Percentiles rank a stretch among this genome's conserved stretches.
These are phyloP conservation scores for Scrobipalpa atriplicella DNA, from an alignment of 2,888 invertebrate genomes.

Conservation along the genomic window DNA sequence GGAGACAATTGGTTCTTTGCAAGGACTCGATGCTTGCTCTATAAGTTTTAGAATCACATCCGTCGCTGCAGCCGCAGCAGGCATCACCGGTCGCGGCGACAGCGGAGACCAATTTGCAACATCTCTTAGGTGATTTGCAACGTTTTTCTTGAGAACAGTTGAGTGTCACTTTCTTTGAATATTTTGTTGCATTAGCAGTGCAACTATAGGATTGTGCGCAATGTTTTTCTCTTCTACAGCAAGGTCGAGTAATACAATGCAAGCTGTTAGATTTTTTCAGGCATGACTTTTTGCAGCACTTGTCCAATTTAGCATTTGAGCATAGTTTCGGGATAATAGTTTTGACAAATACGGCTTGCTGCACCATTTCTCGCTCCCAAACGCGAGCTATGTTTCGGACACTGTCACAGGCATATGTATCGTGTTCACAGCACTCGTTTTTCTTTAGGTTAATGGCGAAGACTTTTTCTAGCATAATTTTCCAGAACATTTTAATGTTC, in stretches of 20 bases:
- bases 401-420: constrained; percentile 43
- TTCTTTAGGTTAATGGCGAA: constrained; percentile 57
- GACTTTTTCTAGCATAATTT: constrained; percentile 66
- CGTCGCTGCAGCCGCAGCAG: constrained; percentile 34
- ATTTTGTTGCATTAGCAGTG: not conserved
- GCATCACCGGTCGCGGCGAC: constrained; percentile 44
- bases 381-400: constrained; percentile 55
- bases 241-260: not conserved
- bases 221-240: constrained; percentile 9
- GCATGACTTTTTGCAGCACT: constrained; percentile 31
- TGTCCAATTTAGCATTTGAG: constrained; percentile 29
- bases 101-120: constrained; percentile 47
- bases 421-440: constrained; percentile 40
- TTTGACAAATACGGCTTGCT: constrained; percentile 60
- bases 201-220: not conserved
- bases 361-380: constrained; percentile 65
- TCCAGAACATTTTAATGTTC: constrained; percentile 75
- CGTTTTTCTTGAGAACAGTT: constrained; percentile 29
- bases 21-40: constrained; percentile 51
- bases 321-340: constrained; percentile 40
- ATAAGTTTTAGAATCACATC: constrained; percentile 43
- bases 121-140: constrained; percentile 38
- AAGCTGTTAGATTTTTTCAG: constrained; percentile 28
- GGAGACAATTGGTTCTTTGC: constrained; percentile 49
- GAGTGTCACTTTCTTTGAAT: constrained; percentile 8